Evolutionary conservation across 35 echinoderm and acorn worm species (phyloP).

Genomic region (Apostichopus californicus): DNA sequence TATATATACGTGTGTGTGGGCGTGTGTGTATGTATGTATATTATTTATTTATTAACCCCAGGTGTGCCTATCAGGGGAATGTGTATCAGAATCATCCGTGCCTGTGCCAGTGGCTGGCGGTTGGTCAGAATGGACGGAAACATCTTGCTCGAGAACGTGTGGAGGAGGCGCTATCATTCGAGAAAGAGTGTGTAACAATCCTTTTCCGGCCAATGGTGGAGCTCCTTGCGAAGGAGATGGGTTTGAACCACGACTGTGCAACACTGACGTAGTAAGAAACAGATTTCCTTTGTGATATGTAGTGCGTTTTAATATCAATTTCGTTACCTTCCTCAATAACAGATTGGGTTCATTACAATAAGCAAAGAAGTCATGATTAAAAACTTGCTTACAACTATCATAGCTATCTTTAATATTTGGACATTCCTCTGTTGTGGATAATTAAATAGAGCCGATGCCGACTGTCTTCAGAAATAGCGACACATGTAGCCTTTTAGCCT

Average conservation of each 20-base stretch:
- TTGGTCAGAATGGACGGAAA: constrained; percentile 36
- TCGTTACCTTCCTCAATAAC: no score
- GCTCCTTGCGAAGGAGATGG: constrained; percentile 31
- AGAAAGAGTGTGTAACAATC: constrained; percentile 35
- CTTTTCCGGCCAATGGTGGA: constrained; percentile 15
- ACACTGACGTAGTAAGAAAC: constrained; percentile 13
- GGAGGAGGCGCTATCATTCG: constrained; percentile 38
- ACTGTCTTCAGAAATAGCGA: no score
- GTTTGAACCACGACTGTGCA: neutral
- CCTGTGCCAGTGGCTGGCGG: constrained; percentile 31
- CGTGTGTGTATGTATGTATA: no score
- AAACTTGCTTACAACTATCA: no score
- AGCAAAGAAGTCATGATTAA: no score
- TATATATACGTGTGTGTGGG: neutral
- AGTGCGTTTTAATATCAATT: no score
- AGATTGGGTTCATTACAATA: no score
- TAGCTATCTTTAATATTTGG: no score
- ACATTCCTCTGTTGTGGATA: no score
- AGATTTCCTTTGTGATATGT: no score
- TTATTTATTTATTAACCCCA: neutral
- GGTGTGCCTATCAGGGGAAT: constrained; percentile 4
- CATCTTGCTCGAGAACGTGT: constrained; percentile 30
- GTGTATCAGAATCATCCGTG: constrained; percentile 20
- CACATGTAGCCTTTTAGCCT: no score
- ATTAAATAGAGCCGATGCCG: no score